Percentiles rank a stretch among this genome's conserved stretches.
Evolutionary conservation across 1,140 invertebrate genomes (phyloP).

Genomic region (Drosophila ogumai): DNA sequence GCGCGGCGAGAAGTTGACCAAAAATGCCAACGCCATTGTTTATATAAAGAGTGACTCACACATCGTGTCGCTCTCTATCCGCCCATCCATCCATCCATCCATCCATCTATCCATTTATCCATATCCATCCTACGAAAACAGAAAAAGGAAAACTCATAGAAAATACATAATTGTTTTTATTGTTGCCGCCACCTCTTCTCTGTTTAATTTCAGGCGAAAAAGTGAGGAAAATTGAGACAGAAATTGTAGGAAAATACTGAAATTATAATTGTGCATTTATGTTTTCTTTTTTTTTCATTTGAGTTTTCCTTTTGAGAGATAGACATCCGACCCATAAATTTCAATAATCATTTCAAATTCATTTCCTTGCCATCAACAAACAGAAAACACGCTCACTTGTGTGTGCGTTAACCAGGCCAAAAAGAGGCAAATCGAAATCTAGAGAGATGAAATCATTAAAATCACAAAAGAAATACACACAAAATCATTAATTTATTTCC

Average conservation of each 20-base stretch:
- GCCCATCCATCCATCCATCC: conserved; percentile 1
- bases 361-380: conserved; percentile 12
- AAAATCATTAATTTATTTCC: conserved; percentile 38
- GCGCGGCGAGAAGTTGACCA: conserved; percentile 47
- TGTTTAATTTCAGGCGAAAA: conserved; percentile 29
- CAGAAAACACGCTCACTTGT: conserved; percentile 18
- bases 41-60: conserved; percentile 42
- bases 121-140: neutral
- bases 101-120: conserved; percentile 6
- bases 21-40: conserved; percentile 50
- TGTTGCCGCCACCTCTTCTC: conserved; percentile 1
- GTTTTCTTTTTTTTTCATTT: conserved; percentile 14
- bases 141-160: conserved; percentile 17
- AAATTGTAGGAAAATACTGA: conserved; percentile 33
- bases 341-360: conserved; percentile 54
- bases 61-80: neutral
- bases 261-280: conserved; percentile 29
- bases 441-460: conserved; percentile 60
- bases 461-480: conserved; percentile 30
- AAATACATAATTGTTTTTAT: conserved; percentile 34
- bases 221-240: conserved; percentile 11
- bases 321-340: conserved; percentile 39
- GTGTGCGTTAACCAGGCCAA: conserved; percentile 45
- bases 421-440: conserved; percentile 25
- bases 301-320: conserved; percentile 15